These are phyloP conservation scores for Apodemia hepburni DNA, from an alignment of 2,888 invertebrate genomes.

Conservation along the genomic window DNA sequence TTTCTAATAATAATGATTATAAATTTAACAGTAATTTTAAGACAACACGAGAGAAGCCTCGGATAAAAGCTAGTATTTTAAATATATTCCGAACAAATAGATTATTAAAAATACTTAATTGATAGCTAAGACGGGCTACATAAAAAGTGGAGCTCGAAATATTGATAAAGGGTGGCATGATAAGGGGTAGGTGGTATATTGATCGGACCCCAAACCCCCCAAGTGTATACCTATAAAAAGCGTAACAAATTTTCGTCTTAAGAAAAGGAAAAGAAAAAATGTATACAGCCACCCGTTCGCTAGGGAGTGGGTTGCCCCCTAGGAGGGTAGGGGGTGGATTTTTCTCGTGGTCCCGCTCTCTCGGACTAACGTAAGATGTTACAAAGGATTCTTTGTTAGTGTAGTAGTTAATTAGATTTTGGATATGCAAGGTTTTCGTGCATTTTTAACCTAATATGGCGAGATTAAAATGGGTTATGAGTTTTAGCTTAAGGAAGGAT, in stretches of 20 bases:
- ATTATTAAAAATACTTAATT: slow-evolving; percentile 34
- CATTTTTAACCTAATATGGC: slow-evolving; percentile 3
- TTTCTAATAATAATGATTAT: too few relatives aligned
- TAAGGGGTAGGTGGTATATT: slow-evolving; percentile 57
- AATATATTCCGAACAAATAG: slow-evolving; percentile 1
- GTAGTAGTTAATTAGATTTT: slow-evolving; percentile 45
- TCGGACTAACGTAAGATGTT: slow-evolving; percentile 67
- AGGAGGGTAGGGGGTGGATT: slow-evolving; percentile 53
- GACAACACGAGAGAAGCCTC: too few relatives aligned
- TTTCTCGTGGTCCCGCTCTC: slow-evolving; percentile 64
- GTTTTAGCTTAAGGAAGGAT: neutral
- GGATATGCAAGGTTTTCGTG: slow-evolving; percentile 38
- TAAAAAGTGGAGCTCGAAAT: slow-evolving; percentile 71
- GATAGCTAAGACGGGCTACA: slow-evolving; percentile 41
- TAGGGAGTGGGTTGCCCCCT: slow-evolving; percentile 37
- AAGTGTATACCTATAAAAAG: slow-evolving; percentile 76
- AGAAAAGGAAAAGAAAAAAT: slow-evolving; percentile 80
- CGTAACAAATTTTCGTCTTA: slow-evolving; percentile 81
- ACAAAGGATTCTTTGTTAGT: slow-evolving; percentile 72
- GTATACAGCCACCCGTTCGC: slow-evolving; percentile 68
- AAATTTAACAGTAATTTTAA: too few relatives aligned
- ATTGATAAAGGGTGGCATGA: slow-evolving; percentile 74
- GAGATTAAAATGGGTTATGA: slow-evolving; percentile 1
- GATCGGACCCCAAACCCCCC: slow-evolving; percentile 61
- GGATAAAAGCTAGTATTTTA: neutral